phyloP scores from a whole-genome alignment of 2,888 invertebrate genomes.

The Plutella xylostella region DNA sequence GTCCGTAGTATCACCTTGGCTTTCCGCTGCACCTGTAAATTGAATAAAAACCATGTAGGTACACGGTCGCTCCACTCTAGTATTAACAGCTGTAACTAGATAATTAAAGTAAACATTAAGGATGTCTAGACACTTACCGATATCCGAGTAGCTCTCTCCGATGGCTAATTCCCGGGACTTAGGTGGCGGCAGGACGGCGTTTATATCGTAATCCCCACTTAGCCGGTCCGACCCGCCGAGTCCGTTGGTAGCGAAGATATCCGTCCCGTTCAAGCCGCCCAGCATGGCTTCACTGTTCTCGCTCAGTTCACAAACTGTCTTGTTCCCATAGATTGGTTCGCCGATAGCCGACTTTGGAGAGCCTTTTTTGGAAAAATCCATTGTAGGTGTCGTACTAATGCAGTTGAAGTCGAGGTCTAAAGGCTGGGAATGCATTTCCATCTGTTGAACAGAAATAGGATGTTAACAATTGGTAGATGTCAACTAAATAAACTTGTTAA shows the following conservation, averaged over 20 bases:
- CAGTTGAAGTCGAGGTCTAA: conserved; percentile 63
- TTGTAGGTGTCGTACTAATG: conserved; percentile 54
- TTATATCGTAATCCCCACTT: conserved; percentile 63
- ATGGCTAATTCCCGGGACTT: conserved; percentile 63
- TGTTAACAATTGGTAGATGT: too few relatives aligned
- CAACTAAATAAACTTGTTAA: too few relatives aligned
- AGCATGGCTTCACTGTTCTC: conserved; percentile 52
- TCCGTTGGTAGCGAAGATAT: conserved; percentile 55
- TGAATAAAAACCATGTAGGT: neutral
- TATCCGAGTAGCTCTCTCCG: conserved; percentile 65
- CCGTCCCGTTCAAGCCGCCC: conserved; percentile 49
- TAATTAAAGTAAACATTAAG: too few relatives aligned
- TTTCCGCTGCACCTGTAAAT: conserved; percentile 62
- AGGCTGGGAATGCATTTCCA: conserved; percentile 59
- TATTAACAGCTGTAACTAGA: neutral
- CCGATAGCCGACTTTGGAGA: conserved; percentile 53
- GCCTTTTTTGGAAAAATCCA: conserved; percentile 56
- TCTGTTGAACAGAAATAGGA: too few relatives aligned
- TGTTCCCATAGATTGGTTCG: conserved; percentile 63
- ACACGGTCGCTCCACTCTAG: too few relatives aligned
- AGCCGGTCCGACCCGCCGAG: conserved; percentile 44
- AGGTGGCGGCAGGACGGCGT: conserved; percentile 59
- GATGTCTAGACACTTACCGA: conserved; percentile 35
- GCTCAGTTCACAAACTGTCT: conserved; percentile 51
- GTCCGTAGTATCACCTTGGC: conserved; percentile 77